A percentile compares a stretch with the other conserved stretches of the same genome.
These are phyloP conservation scores for Mantis religiosa DNA, from an alignment of 2,888 invertebrate genomes.

Conservation along the genomic window DNA sequence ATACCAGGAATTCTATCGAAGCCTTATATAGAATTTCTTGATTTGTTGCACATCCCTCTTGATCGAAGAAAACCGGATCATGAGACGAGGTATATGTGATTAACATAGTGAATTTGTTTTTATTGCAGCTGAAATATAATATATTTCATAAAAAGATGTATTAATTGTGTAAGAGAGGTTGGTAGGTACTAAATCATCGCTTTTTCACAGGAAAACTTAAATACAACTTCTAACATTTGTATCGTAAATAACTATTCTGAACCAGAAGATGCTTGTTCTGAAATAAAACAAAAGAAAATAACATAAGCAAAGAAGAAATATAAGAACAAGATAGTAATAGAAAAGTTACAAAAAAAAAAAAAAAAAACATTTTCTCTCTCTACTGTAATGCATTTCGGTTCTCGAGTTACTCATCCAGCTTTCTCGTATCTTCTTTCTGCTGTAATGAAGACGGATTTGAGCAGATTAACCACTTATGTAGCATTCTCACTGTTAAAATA, in stretches of 20 bases:
- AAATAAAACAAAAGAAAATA: not conserved
- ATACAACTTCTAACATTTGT: not conserved
- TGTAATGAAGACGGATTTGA: not conserved
- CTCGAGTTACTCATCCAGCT: not conserved
- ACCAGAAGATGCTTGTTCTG: too few relatives aligned
- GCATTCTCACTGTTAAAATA: not conserved
- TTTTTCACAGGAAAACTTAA: not conserved
- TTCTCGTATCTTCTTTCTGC: not conserved
- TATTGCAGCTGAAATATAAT: not conserved
- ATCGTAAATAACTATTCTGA: too few relatives aligned
- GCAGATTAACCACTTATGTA: not conserved
- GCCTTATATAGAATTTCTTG: too few relatives aligned
- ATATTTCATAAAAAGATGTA: too few relatives aligned
- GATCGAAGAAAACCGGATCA: not conserved
- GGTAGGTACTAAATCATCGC: too few relatives aligned
- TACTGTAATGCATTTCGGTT: not conserved
- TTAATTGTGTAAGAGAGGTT: too few relatives aligned
- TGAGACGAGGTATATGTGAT: not conserved
- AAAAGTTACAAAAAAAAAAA: too few relatives aligned
- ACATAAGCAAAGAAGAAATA: not conserved
- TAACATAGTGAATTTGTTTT: not conserved
- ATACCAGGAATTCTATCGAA: too few relatives aligned
- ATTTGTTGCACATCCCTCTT: not conserved
- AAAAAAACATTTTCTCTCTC: not conserved
- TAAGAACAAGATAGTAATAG: not conserved